Evolutionary conservation across 2,797 vertebrate species (phyloP), one percentile per base, ranked within the genome.

Genomic region (Anniella stebbinsi): DNA sequence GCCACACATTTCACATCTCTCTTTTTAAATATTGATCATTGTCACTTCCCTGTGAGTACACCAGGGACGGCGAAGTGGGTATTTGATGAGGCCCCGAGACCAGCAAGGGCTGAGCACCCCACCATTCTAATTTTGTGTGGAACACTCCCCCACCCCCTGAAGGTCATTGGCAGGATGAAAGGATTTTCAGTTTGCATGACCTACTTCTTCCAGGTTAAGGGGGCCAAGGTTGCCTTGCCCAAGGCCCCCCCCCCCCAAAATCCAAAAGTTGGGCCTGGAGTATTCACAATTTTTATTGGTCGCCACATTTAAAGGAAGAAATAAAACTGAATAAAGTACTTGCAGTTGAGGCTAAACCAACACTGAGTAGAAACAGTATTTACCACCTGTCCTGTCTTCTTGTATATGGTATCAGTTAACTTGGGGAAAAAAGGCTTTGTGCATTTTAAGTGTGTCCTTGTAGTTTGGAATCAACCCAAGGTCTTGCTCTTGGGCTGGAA

Each of bases 241-340:
- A 73, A 88, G 21, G 13, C 13, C 11, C 80, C 30, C 70, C 13
- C 11, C 80, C 30, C 70, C 80, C 87, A 33, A 88, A 82, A 88
- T 83, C 54, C 41, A 88, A 45, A 21, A 84, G 57, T 33, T 2
- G 13, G 80, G 80, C 70, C 80, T 88, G 70, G 87, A 75, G 70
- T 76, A 75, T 54, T 88, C 57, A 70, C 78, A 88, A 63, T 30
- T 88, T 75, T 75, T 83, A 45, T 88, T 88, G 80, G 54, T 75
- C 80, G 28, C 69, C 54, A 83, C 80, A 75, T 83, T 25, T 75
- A 73, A 88, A 75, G 51, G 80, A 88, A 72, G 87, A 88, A 70
- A 83, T 88, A 83, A 87, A 87, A 88, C 67, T 88, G 87, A 73
- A 72, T 88, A 45, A 80, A 88, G 70, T 87, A 21, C 60, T 87